Evolutionary conservation across 2,113 vertebrate genomes (phyloP), one percentile per base, ranked within the genome.

Genomic region (Sardina pilchardus): DNA sequence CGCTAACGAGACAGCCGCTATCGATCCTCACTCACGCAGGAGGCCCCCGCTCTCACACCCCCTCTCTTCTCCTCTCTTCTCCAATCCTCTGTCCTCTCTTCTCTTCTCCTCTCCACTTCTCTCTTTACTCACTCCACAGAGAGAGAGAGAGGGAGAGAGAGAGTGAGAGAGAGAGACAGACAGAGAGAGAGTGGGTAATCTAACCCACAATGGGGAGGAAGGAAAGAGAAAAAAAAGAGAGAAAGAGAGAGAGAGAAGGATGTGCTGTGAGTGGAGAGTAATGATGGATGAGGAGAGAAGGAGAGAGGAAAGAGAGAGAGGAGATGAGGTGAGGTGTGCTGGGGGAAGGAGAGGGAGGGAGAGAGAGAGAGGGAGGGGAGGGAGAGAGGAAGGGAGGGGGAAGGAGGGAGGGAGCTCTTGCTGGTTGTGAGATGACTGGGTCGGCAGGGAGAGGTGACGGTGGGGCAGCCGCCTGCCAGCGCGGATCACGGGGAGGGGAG

Each of bases 1-100:
- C 53, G 36, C 84, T 89, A 89, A 89, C 87, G 86, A 89, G 86
- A 85, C 84, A 78, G 53, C 44, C 0, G 9, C 59, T 71, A 87
- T 89, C 78, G 82, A 85, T 87, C 86, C 10, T 3, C 81, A 50
- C 87, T 56, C 83, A 43, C 48, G 21, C 44, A 85, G 50, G 50
- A 56, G 50, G 50, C 50, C 50, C 50, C 19, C 59, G 24, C 59
- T n/a, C 24, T 19, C 50, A 53, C 50, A 4, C 50, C 14, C 19
- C 50, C 50, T 53, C 50, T 53, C 50, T 19, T 19, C 17, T 53
- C 17, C 12, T 53, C 50, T 53, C 14, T 1, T 17, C 50, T 19
- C 50, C 50, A 17, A 16, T 19, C 50, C 19, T 47, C 45, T 47
- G 2, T 47, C 45, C 45, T 47, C 45, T 47, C 45, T 1, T 47